These are phyloP conservation scores for Psittacula echo DNA, from an alignment of 2,797 vertebrate species.

Conservation along the genomic window DNA sequence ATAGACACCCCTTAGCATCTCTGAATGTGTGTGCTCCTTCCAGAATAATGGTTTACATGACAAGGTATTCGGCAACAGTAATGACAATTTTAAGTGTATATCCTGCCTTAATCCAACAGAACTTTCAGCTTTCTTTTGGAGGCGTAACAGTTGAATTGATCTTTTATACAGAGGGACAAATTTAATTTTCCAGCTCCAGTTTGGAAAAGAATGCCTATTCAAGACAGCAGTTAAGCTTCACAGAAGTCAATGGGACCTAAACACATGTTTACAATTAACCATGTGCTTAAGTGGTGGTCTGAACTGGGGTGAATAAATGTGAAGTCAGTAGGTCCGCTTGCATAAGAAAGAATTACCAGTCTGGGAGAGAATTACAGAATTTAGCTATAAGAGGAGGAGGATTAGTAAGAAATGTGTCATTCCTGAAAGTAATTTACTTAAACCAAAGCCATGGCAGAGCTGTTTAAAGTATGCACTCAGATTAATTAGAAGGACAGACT, in stretches of 20 bases:
- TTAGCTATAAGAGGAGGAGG: constrained; percentile 22
- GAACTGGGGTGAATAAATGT: constrained; percentile 32
- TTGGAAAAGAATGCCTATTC: constrained; percentile 33
- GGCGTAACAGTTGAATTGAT: constrained; percentile 21
- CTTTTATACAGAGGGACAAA: constrained; percentile 35
- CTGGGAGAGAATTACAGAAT: constrained; percentile 52
- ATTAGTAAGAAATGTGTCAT: constrained; percentile 73
- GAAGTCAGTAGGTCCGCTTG: constrained; percentile 51
- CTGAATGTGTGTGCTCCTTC: not conserved
- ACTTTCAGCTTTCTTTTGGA: not conserved
- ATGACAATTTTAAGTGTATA: not conserved
- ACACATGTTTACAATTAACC: constrained; percentile 62
- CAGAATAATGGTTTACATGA: not conserved
- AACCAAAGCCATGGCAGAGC: constrained; percentile 54
- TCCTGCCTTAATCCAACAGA: constrained; percentile 16
- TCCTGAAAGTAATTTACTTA: constrained; percentile 75
- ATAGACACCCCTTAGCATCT: not conserved
- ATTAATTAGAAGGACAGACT: constrained; percentile 70
- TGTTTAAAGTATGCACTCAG: constrained; percentile 36
- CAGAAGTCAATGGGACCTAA: constrained; percentile 16
- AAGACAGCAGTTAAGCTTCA: constrained; percentile 18
- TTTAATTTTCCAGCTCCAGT: not conserved
- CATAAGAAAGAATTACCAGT: constrained; percentile 55
- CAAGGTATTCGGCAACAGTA: not conserved
- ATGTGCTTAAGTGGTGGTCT: constrained; percentile 42